phyloP scores from a whole-genome alignment of 2,888 invertebrate species.

The Torymus texanus region DNA sequence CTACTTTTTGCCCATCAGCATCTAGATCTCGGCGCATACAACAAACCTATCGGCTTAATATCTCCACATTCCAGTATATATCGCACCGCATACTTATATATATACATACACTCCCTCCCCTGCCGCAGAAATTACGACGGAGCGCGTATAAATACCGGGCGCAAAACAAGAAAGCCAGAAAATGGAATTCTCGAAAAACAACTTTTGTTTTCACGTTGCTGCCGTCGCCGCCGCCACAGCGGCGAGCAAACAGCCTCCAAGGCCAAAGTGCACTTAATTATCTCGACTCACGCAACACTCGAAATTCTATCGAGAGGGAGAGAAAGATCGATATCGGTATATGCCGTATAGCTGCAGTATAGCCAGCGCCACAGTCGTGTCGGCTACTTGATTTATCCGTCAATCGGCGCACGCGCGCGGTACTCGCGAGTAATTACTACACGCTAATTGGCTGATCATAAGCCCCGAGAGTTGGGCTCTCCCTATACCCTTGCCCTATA shows the following conservation, averaged over 20 bases:
- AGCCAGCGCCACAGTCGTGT: too few species aligned
- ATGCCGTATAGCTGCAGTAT: neutral
- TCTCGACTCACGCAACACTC: slow-evolving; percentile 21
- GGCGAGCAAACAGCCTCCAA: slow-evolving; percentile 18
- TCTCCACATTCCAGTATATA: neutral
- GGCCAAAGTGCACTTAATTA: slow-evolving; percentile 24
- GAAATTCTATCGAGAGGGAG: slow-evolving; percentile 6
- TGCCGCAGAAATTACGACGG: too few species aligned
- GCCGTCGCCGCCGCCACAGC: neutral
- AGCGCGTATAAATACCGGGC: too few species aligned
- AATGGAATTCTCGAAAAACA: slow-evolving; percentile 2
- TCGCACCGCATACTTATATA: too few species aligned
- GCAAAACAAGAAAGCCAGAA: slow-evolving; percentile 4
- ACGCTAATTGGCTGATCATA: slow-evolving; percentile 45
- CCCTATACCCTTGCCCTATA: neutral
- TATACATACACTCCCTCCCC: too few species aligned
- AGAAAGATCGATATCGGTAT: slow-evolving; percentile 5
- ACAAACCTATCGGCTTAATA: neutral
- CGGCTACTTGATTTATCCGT: slow-evolving; percentile 16
- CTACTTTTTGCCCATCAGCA: too few species aligned
- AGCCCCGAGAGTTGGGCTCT: neutral
- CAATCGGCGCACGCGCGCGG: neutral
- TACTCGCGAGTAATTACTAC: slow-evolving; percentile 27
- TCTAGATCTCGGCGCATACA: too few species aligned
- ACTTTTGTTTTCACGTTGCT: neutral